Base-by-base conservation (phyloP, 2,797 vertebrate genomes). In the Danio albolineatus region DNA sequence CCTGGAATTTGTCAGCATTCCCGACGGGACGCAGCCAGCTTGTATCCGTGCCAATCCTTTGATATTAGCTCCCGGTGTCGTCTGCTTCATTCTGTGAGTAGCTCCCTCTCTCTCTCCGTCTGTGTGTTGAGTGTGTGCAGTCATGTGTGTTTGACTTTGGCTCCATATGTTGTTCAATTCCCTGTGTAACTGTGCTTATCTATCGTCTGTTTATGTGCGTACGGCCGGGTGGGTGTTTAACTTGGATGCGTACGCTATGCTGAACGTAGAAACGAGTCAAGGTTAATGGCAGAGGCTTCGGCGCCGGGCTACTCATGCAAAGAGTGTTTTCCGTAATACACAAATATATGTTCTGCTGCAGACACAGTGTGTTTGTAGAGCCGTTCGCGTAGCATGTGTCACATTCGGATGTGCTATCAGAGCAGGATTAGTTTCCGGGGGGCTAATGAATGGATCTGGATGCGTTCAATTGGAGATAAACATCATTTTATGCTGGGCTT, bases 21-120 rank as follows among this genome's bases (percentile, higher is more conserved):
- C 84, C 43, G 46, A 66, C 1, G 66, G 89, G 83, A 89, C 79
- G 78, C 82, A 84, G 86, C 84, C 85, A 86, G 88, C 86, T 83
- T 81, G 81, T 77, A 7, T 85, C 87, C n/a, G 6, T 82, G 84
- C 84, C 83, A 88, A 71, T 86, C 88, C 81, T 82, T 82, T 88
- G 78, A 88, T 77, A 87, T 87, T 79, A 57, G 76, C 89, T 88
- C 74, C 90, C 87, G 85, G 86, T 89, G 86, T 90, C 86, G 77
- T 89, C 91, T 85, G 86, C 89, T 89, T 91, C 87, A 90, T 92
- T 91, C 90, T 88, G 91, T 92, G 89, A 92, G 91, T 93, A 92
- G 73, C 54, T 73, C 9, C 65, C 9, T 56, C 60, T 64, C 60
- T 64, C 44, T 66, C 82, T 84, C 64, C 49, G 2, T 36, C 38